phyloP scores from a whole-genome alignment of 2,113 vertebrate genomes.

The Penelope pileata region DNA sequence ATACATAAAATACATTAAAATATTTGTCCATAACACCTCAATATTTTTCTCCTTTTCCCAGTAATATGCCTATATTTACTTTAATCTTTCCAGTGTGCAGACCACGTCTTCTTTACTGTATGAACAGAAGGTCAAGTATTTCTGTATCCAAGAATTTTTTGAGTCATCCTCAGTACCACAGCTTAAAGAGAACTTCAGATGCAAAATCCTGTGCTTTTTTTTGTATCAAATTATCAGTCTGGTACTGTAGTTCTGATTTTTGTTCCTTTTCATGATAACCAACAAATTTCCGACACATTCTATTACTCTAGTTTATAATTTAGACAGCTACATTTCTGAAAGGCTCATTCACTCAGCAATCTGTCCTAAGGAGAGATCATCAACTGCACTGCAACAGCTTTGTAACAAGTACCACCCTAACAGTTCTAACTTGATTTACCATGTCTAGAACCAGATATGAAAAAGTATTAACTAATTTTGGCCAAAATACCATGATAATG shows the following conservation, averaged over 20 bases:
- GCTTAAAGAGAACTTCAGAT: background rate
- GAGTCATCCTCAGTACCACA: background rate
- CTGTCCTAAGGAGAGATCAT: background rate
- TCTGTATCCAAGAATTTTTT: background rate
- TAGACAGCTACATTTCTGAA: background rate
- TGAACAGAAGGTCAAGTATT: background rate
- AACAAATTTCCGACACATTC: background rate
- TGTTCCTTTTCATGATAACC: background rate
- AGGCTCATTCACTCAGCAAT: background rate
- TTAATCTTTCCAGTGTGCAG: background rate
- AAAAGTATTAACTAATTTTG: background rate
- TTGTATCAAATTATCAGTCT: background rate
- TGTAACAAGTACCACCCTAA: background rate
- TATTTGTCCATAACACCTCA: background rate
- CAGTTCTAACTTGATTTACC: background rate
- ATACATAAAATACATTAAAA: background rate
- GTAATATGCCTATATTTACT: background rate
- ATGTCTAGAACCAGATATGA: background rate
- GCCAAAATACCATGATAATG: background rate
- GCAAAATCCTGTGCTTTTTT: background rate
- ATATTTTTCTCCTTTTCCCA: background rate
- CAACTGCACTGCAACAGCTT: background rate
- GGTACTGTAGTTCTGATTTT: background rate
- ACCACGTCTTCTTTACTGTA: background rate
- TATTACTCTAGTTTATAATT: background rate